These are phyloP conservation scores for Amphiprion percula DNA, from an alignment of 2,113 vertebrate genomes.

Conservation along the genomic window DNA sequence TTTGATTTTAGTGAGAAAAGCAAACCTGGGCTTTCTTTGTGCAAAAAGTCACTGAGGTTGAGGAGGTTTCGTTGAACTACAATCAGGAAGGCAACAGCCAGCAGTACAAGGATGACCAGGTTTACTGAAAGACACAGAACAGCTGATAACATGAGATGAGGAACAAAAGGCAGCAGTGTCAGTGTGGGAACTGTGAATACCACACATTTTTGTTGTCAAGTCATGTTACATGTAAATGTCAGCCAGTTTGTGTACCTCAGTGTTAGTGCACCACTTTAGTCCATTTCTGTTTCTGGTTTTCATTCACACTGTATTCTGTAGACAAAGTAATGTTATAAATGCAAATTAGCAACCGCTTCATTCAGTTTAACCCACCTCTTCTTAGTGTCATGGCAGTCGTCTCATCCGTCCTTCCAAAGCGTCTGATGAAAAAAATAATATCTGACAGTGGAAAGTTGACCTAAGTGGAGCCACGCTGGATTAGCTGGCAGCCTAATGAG, in stretches of 20 bases:
- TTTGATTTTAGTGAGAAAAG: too few species aligned
- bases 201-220: neutral
- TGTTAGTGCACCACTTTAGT: too few species aligned
- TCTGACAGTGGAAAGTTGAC: neutral
- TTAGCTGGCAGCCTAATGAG: neutral
- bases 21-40: constrained; percentile 82
- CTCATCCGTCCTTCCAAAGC: constrained; percentile 47
- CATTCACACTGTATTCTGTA: neutral
- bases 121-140: constrained; percentile 88
- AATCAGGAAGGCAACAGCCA: constrained; percentile 90
- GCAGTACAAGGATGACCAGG: constrained; percentile 89
- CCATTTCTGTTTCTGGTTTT: neutral
- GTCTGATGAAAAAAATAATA: neutral
- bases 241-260: neutral
- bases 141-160: constrained; percentile 1
- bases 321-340: neutral
- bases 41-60: constrained; percentile 92
- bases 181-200: neutral
- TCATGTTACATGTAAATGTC: too few species aligned
- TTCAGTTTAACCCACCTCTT: constrained; percentile 82
- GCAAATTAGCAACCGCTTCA: neutral
- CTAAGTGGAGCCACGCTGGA: neutral
- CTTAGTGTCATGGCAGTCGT: constrained; percentile 86
- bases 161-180: neutral
- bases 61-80: constrained; percentile 94